Conservation (phyloP, 1,140 invertebrate species). For the Drosophila paulistorum region DNA sequence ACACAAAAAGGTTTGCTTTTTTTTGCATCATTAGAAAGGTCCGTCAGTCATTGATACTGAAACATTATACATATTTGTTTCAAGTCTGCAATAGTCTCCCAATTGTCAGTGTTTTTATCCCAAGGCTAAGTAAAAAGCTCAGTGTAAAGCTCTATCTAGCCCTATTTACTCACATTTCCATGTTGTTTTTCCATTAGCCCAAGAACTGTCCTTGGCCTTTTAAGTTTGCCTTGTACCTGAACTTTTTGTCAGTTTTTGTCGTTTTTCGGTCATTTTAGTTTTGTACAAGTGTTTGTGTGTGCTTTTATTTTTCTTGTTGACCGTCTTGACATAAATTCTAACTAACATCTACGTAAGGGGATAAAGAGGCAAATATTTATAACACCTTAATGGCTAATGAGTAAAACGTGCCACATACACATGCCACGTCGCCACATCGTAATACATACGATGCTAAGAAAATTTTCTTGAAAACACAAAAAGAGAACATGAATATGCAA, state of each 20-base stretch:
- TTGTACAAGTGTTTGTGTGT: background rate
- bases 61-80: background rate
- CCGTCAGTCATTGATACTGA: background rate
- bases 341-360: slow-evolving; percentile 54
- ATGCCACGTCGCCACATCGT: slow-evolving; percentile 24
- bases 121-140: slow-evolving; percentile 11
- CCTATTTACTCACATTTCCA: slow-evolving; percentile 27
- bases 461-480: slow-evolving; percentile 29
- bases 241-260: slow-evolving; percentile 30
- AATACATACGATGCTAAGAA: slow-evolving; percentile 8
- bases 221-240: slow-evolving; percentile 61
- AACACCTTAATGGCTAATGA: slow-evolving; percentile 76
- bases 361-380: slow-evolving; percentile 59
- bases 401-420: slow-evolving; percentile 70
- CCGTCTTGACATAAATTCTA: slow-evolving; percentile 62
- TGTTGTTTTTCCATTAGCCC: slow-evolving; percentile 57
- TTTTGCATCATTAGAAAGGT: background rate
- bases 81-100: background rate
- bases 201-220: slow-evolving; percentile 52
- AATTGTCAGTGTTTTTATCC: background rate
- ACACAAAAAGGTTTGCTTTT: background rate
- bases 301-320: slow-evolving; percentile 12
- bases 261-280: background rate
- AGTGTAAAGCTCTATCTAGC: background rate
- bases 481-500: slow-evolving; percentile 74